These are phyloP conservation scores for Mesoligia furuncula DNA, from an alignment of 2,888 invertebrate genomes.

Conservation along the genomic window DNA sequence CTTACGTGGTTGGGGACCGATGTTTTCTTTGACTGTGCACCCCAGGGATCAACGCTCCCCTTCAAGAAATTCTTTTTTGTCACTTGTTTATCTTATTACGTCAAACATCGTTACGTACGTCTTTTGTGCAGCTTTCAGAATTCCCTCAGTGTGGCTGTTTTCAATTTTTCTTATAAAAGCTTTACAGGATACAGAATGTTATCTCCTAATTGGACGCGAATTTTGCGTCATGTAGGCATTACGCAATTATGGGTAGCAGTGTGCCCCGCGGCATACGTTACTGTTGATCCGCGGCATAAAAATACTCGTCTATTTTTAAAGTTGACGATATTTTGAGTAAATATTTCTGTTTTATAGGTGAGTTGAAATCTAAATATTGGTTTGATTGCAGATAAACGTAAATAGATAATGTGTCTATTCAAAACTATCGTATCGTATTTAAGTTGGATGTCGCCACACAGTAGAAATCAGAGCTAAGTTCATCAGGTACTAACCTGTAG, in stretches of 20 bases:
- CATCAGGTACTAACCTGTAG: slow-evolving; percentile 77
- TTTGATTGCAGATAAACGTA: background rate
- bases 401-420: background rate
- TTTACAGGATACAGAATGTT: slow-evolving; percentile 47
- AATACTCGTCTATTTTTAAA: slow-evolving; percentile 18
- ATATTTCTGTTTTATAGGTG: slow-evolving; percentile 18
- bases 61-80: slow-evolving; percentile 42
- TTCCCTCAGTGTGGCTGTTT: slow-evolving; percentile 38
- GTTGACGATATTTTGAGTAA: slow-evolving; percentile 20
- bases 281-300: slow-evolving; percentile 22
- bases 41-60: slow-evolving; percentile 19
- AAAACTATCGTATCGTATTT: background rate
- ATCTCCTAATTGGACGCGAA: slow-evolving; percentile 56
- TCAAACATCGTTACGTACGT: slow-evolving; percentile 44
- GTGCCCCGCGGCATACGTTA: slow-evolving; percentile 28
- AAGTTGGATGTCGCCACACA: background rate
- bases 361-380: slow-evolving; percentile 1
- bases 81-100: slow-evolving; percentile 54
- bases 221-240: slow-evolving; percentile 32
- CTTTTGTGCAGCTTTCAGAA: slow-evolving; percentile 48
- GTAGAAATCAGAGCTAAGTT: background rate
- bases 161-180: slow-evolving; percentile 53
- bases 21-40: slow-evolving; percentile 13
- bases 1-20: background rate
- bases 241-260: slow-evolving; percentile 21